Evolutionary conservation across 2,113 vertebrate genomes (phyloP).

Genomic region (Natator depressus): DNA sequence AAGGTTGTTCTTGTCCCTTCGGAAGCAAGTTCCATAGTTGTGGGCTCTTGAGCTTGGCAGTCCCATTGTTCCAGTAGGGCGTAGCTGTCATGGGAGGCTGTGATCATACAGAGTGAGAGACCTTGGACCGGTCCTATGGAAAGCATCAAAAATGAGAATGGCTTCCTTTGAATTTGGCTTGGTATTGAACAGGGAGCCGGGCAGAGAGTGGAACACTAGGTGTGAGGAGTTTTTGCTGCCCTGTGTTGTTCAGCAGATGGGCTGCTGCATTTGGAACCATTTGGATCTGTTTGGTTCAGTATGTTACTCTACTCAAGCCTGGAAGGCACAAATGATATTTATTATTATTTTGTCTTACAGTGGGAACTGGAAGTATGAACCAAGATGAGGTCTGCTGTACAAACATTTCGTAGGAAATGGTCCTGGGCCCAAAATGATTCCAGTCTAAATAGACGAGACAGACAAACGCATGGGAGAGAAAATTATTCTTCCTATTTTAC

Average conservation of each 20-base stretch:
- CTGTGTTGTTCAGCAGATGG: too few species aligned
- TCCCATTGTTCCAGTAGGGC: neutral
- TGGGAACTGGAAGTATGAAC: neutral
- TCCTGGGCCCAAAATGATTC: neutral
- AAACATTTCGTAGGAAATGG: neutral
- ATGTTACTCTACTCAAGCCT: neutral
- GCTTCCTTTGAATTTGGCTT: neutral
- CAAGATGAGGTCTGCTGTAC: neutral
- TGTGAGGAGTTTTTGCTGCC: neutral
- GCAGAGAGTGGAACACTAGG: neutral
- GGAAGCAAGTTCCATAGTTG: neutral
- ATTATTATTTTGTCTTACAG: accelerated
- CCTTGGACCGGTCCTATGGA: neutral
- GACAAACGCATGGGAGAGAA: neutral
- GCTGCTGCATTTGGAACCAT: neutral
- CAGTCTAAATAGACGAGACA: neutral
- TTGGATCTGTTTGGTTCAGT: neutral
- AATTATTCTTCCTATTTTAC: neutral
- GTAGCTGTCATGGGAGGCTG: neutral
- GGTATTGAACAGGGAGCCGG: neutral
- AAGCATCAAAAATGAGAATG: neutral
- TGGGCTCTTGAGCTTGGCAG: neutral
- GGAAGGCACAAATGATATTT: neutral
- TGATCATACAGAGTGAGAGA: neutral
- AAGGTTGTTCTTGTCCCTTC: neutral